Percentiles rank a stretch among this genome's conserved stretches.
These are phyloP conservation scores for Thamnophis sirtalis DNA, from an alignment of 2,113 vertebrate species.

Conservation along the genomic window DNA sequence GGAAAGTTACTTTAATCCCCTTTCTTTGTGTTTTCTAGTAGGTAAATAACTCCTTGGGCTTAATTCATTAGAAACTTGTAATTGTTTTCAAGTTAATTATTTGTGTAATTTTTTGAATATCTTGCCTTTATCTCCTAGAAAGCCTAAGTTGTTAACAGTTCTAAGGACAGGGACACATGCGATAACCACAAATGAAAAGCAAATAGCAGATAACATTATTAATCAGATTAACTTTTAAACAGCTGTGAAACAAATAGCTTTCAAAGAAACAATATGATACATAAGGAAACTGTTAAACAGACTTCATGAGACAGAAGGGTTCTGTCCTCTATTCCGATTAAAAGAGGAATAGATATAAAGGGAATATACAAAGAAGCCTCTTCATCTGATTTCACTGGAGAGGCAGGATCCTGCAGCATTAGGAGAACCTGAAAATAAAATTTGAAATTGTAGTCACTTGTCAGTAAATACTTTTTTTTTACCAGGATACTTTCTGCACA, in stretches of 20 bases:
- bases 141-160: background rate
- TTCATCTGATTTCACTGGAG: background rate
- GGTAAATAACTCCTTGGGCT: background rate
- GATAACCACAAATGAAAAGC: background rate
- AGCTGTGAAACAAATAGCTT: background rate
- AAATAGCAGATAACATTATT: background rate
- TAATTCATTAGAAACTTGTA: background rate
- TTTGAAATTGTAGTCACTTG: background rate
- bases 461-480: background rate
- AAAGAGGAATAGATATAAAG: background rate
- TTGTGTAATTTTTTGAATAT: background rate
- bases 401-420: background rate
- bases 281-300: background rate
- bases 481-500: background rate
- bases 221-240: background rate
- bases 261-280: background rate
- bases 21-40: background rate
- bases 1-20: background rate
- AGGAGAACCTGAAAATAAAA: slow-evolving; percentile 18
- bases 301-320: background rate
- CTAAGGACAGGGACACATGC: background rate
- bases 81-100: background rate
- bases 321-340: background rate
- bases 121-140: background rate
- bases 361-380: background rate